A percentile compares a stretch with the other conserved stretches of the same genome.
These are phyloP conservation scores for Natator depressus DNA, from an alignment of 2,113 vertebrate genomes.

Conservation along the genomic window DNA sequence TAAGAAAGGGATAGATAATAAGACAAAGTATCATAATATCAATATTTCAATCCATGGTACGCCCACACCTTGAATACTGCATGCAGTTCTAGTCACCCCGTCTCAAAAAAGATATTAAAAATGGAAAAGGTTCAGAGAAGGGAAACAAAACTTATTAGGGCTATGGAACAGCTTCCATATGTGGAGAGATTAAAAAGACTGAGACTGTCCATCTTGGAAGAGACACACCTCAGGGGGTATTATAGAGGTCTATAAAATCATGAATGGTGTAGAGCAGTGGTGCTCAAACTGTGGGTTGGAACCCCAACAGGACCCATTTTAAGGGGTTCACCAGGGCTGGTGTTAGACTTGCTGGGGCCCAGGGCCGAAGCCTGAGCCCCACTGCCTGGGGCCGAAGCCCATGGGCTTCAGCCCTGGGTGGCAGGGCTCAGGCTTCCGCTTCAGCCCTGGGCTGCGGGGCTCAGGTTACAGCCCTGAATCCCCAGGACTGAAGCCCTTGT, in stretches of 20 bases:
- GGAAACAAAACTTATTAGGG: not conserved
- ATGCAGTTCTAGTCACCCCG: not conserved
- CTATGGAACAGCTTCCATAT: not conserved
- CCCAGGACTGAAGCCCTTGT: too few species aligned
- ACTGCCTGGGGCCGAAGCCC: too few species aligned
- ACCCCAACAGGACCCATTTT: too few species aligned
- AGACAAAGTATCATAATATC: not conserved
- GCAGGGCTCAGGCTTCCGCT: too few species aligned
- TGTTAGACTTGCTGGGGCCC: too few species aligned
- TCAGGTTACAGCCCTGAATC: too few species aligned
- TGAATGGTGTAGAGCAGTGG: not conserved
- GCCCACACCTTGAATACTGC: not conserved
- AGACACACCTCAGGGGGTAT: not conserved
- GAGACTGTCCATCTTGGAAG: not conserved
- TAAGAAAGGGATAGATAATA: not conserved
- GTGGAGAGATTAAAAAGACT: not conserved
- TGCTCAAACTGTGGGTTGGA: too few species aligned
- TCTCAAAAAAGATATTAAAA: not conserved
- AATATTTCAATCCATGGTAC: not conserved
- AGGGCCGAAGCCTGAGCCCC: too few species aligned
- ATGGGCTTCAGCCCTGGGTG: too few species aligned
- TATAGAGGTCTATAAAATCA: not conserved
- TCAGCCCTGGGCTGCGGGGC: too few species aligned
- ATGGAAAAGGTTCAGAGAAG: not conserved
- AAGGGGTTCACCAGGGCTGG: too few species aligned